Base-by-base conservation (phyloP, 1,140 invertebrate genomes). In the Ceratitis capitata region DNA sequence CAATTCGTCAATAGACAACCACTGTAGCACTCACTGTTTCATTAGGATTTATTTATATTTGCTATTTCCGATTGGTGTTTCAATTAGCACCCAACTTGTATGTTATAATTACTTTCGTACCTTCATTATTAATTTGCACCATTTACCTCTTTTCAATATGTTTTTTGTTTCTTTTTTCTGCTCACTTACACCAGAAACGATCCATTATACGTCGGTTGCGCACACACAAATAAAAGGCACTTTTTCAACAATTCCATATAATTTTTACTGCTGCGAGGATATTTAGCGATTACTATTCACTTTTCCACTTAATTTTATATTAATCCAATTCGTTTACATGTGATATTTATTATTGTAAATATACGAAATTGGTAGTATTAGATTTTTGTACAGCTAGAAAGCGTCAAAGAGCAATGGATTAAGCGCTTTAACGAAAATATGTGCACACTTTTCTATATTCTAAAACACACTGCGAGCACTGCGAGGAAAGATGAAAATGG, bases 391-490 rank as follows among this genome's bases (percentile, higher is more conserved):
- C 14, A 1, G 14, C 58, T 29, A 69, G 64, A 69, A 69, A 69
- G 64, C 64, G 64, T 69, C 64, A n/a, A 69, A 39, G 39, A 42
- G 35, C 35, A 69, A 42, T 69, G 64, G 7, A 69, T n/a, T 3
- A 69, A 69, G 61, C 69, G 69, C 39, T 78, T 35, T 16, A 78
- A 26, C 35, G 61, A 45, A 78, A 78, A 45, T 78, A 78, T 19
- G n/a, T 78, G 69, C n/a, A 47, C 7, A 45, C n/a, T 26, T 45
- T 32, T 10, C 69, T 45, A 42, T 45, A 78, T 78, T 78, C 69
- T 78, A 78, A 78, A 78, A 45, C 69, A 78, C 69, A 78, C 69
- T 78, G 69, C 69, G 69, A 78, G n/a, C n/a, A n/a, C n/a, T n/a
- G n/a, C n/a, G n/a, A n/a, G n/a, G n/a, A n/a, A n/a, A n/a, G n/a